Conservation (phyloP, 2,888 invertebrate species). For the Chrysolina americana region DNA sequence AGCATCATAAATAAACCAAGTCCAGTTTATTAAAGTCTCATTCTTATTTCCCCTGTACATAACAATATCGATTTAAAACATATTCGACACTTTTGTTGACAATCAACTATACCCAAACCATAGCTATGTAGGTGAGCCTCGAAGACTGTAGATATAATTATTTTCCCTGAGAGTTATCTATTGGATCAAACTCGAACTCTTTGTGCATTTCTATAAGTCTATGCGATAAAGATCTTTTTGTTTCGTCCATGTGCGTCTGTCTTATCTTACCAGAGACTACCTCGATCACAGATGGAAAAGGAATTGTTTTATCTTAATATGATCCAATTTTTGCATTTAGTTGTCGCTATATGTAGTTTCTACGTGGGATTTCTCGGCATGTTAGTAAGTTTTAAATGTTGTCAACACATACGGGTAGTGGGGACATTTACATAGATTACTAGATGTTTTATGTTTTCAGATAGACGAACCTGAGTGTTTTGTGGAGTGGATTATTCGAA, state of each 20-base stretch:
- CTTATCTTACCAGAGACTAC: constrained; percentile 29
- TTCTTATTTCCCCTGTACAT: too few species aligned
- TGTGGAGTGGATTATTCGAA: neutral
- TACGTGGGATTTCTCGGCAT: constrained; percentile 33
- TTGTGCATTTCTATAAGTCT: constrained; percentile 26
- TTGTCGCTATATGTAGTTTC: constrained; percentile 32
- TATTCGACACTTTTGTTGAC: neutral
- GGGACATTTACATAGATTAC: constrained; percentile 33
- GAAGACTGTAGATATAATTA: neutral
- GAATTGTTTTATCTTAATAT: constrained; percentile 47
- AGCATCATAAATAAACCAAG: too few species aligned
- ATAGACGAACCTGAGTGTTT: neutral
- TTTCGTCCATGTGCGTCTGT: constrained; percentile 30
- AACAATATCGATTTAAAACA: too few species aligned
- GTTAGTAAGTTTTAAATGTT: constrained; percentile 37
- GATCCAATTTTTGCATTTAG: constrained; percentile 39
- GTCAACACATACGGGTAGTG: constrained; percentile 2
- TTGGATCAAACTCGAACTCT: neutral
- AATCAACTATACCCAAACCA: too few species aligned
- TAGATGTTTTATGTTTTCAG: constrained; percentile 4
- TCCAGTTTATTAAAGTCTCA: too few species aligned
- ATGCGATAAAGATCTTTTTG: constrained; percentile 37
- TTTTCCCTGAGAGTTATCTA: neutral
- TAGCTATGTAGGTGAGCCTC: too few species aligned
- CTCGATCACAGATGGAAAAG: constrained; percentile 36